Conservation (phyloP, 2,888 invertebrate species). For the Drosophila mulleri region DNA sequence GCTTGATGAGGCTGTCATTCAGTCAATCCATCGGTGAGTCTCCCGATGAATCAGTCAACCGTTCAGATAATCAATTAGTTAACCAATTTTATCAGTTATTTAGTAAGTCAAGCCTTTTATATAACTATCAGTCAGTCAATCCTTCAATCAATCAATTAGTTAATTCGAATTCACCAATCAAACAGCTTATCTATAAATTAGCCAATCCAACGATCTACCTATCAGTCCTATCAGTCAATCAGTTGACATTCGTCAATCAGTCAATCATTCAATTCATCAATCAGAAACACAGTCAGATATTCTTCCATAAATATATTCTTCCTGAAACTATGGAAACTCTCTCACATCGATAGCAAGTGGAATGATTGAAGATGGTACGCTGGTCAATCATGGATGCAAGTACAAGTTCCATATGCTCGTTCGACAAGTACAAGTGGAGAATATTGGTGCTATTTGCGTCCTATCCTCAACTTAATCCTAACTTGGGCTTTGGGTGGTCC, state of each 20-base stretch:
- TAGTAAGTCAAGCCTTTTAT: too few species aligned
- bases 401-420: background rate
- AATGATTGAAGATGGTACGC: background rate
- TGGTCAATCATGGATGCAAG: background rate
- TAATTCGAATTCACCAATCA: too few species aligned
- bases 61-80: too few species aligned
- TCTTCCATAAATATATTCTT: too few species aligned
- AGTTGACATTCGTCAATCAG: background rate
- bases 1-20: background rate
- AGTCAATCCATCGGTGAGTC: too few species aligned
- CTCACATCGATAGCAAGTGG: background rate
- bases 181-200: too few species aligned
- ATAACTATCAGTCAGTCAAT: background rate
- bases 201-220: background rate
- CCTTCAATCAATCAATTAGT: background rate
- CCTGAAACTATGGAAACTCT: background rate
- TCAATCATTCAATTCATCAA: background rate
- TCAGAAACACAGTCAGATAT: too few species aligned
- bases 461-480: background rate
- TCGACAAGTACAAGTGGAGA: too few species aligned
- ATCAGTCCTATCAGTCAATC: background rate
- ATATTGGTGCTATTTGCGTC: background rate
- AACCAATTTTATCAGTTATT: background rate
- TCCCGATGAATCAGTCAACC: background rate
- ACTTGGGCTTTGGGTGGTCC: background rate